Evolutionary conservation across 37 sponge, comb jelly and placozoan genomes (phyloP).

Genomic region (Beroe forskalii): DNA sequence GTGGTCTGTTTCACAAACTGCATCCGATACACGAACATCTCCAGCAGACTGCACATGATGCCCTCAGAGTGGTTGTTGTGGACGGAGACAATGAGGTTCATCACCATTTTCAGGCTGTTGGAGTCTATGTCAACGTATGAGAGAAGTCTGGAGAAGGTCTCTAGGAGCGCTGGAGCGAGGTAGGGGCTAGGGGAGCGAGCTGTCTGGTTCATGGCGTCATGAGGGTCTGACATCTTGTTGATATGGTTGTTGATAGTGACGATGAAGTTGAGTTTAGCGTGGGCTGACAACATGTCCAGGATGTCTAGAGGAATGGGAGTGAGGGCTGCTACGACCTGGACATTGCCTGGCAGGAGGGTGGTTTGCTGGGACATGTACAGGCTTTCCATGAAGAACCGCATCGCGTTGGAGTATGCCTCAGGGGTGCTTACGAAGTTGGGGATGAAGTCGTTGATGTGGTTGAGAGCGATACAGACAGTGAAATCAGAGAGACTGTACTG

Average conservation of each 20-base stretch:
- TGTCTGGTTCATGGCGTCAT: background rate
- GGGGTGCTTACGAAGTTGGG: background rate
- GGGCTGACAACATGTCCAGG: constrained; percentile 40
- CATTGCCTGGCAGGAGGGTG: constrained; percentile 28
- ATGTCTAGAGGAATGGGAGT: constrained; percentile 14
- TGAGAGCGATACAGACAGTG: constrained; percentile 22
- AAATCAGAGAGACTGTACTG: constrained; percentile 2
- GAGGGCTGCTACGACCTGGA: constrained; percentile 40
- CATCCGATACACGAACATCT: constrained; percentile 46
- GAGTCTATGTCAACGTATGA: constrained; percentile 44
- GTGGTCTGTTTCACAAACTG: constrained; percentile 42
- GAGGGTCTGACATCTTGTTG: constrained; percentile 41
- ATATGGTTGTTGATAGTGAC: constrained; percentile 58
- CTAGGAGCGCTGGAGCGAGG: constrained; percentile 47
- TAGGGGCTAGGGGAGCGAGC: background rate
- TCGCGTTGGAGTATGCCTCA: constrained; percentile 24
- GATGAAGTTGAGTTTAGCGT: constrained; percentile 51
- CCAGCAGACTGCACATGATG: constrained; percentile 5
- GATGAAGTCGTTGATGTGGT: constrained; percentile 54
- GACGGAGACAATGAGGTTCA: background rate
- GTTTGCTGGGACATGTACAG: constrained; percentile 17
- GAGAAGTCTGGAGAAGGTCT: constrained; percentile 39
- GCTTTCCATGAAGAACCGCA: constrained; percentile 35
- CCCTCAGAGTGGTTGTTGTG: background rate
- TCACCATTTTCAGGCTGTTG: constrained; percentile 12